Conservation (phyloP, 2,888 invertebrate species). For the Charanyca ferruginea region DNA sequence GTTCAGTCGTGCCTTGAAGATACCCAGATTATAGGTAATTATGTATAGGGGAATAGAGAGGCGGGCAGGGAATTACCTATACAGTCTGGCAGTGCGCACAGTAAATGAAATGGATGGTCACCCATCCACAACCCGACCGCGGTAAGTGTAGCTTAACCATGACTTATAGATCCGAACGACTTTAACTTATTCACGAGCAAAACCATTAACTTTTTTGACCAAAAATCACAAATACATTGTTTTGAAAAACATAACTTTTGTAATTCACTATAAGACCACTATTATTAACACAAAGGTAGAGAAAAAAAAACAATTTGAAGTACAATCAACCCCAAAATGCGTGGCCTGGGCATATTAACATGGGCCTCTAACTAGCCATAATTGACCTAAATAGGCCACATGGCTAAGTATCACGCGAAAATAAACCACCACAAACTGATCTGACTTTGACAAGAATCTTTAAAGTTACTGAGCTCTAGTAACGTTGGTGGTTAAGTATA, state of each 20-base stretch:
- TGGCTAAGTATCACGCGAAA: slow-evolving; percentile 61
- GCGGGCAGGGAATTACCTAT: too few species aligned
- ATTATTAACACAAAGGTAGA: slow-evolving; percentile 28
- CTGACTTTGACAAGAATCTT: background rate
- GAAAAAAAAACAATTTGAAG: slow-evolving; percentile 55
- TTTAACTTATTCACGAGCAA: too few species aligned
- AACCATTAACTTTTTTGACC: too few species aligned
- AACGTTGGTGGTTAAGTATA: background rate
- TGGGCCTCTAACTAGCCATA: slow-evolving; percentile 43
- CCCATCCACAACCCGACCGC: too few species aligned
- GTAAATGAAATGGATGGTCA: too few species aligned
- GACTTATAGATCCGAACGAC: too few species aligned
- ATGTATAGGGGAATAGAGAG: too few species aligned
- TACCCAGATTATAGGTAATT: too few species aligned
- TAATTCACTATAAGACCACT: slow-evolving; percentile 49
- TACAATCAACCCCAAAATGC: slow-evolving; percentile 65
- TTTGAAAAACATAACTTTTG: slow-evolving; percentile 15
- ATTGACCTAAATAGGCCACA: slow-evolving; percentile 62
- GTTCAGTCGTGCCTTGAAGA: too few species aligned
- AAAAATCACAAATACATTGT: slow-evolving; percentile 6
- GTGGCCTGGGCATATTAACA: slow-evolving; percentile 68
- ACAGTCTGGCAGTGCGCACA: too few species aligned
- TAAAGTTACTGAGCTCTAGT: background rate
- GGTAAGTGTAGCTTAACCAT: too few species aligned
- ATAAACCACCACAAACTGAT: slow-evolving; percentile 19